A percentile compares a stretch with the other conserved stretches of the same genome.
Evolutionary conservation across 1,140 invertebrate genomes (phyloP).

Genomic region (Achatina immaculata): DNA sequence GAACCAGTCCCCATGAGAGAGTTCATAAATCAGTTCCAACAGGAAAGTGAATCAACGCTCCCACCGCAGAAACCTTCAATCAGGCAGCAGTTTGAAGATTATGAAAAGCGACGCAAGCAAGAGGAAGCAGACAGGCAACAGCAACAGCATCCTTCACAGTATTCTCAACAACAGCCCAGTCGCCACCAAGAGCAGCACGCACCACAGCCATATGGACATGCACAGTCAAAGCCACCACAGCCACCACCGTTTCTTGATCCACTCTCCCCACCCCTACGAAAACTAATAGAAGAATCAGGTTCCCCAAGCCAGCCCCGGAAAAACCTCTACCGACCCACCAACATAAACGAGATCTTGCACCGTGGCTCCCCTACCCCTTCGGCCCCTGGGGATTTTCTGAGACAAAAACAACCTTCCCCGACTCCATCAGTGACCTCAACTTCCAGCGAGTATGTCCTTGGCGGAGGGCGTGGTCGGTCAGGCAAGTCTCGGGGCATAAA

Average conservation of each 20-base stretch:
- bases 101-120: not conserved
- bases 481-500: slow-evolving; percentile 57
- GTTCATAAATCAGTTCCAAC: slow-evolving; percentile 8
- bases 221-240: not conserved
- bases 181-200: slow-evolving; percentile 6
- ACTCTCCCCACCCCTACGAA: not conserved
- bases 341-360: slow-evolving; percentile 15
- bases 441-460: slow-evolving; percentile 16
- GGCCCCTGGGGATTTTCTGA: slow-evolving; percentile 30
- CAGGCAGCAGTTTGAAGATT: slow-evolving; percentile 16
- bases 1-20: slow-evolving; percentile 21
- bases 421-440: slow-evolving; percentile 24
- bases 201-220: not conserved
- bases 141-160: not conserved
- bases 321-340: slow-evolving; percentile 27
- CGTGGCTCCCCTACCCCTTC: slow-evolving; percentile 40
- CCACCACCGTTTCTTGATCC: slow-evolving; percentile 1
- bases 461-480: not conserved
- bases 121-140: not conserved
- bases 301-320: not conserved
- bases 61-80: not conserved
- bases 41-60: slow-evolving; percentile 3
- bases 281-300: not conserved
- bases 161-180: slow-evolving; percentile 10
- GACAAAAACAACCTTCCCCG: slow-evolving; percentile 34